A percentile compares a stretch with the other conserved stretches of the same genome.
These are phyloP conservation scores for Fabriciana adippe DNA, from an alignment of 2,888 invertebrate genomes.

Conservation along the genomic window DNA sequence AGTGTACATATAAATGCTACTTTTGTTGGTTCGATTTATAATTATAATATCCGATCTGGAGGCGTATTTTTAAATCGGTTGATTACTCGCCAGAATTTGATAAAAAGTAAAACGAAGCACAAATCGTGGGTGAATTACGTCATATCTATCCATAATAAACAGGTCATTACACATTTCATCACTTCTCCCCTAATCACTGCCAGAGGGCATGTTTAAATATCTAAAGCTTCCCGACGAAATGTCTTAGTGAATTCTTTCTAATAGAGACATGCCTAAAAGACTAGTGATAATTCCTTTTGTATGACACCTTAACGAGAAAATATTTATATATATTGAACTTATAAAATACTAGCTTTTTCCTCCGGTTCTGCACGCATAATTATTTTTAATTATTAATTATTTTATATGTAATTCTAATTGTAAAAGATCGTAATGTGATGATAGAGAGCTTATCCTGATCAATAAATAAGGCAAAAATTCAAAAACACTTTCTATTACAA, in stretches of 20 bases:
- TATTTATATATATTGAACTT: no score
- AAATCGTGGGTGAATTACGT: constrained; percentile 61
- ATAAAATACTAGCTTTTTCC: no score
- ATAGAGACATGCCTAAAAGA: background rate
- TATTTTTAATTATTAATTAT: no score
- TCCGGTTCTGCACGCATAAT: no score
- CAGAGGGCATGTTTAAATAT: constrained; percentile 18
- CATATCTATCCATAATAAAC: constrained; percentile 31
- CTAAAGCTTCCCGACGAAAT: background rate
- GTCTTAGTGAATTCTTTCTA: background rate
- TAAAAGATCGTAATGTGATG: no score
- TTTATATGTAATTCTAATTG: no score
- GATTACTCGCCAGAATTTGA: constrained; percentile 63
- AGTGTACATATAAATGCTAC: no score
- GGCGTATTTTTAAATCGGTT: constrained; percentile 25
- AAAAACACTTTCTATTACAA: no score
- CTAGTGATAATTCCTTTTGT: background rate
- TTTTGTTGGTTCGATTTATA: background rate
- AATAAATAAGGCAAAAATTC: no score
- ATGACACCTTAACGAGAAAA: no score
- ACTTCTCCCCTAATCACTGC: constrained; percentile 14
- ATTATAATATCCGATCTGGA: background rate
- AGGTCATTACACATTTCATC: constrained; percentile 11
- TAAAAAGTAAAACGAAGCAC: constrained; percentile 66
- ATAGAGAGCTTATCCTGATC: no score